Evolutionary conservation across 1,140 invertebrate genomes (phyloP), one percentile per base, ranked within the genome.

Genomic region (Nixonia krombeini): DNA sequence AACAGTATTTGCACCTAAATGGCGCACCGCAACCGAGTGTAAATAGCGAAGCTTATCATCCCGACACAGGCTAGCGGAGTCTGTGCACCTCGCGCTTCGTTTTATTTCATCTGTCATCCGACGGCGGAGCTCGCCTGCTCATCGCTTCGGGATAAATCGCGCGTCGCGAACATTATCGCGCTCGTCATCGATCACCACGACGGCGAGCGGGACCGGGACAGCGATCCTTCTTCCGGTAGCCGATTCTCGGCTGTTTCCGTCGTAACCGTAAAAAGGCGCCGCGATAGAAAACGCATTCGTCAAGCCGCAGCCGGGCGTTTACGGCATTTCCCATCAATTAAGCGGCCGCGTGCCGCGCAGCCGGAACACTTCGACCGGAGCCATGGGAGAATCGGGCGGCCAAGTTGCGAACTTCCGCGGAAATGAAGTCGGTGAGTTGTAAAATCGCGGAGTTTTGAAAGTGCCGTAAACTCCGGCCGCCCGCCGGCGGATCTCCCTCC

Each of bases 361-460:
- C 4, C 29, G 29, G 29, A 31, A 31, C 29, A 31, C 12, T 31
- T 31, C 29, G 29, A 31, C 29, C 25, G 62, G 57, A 50, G 69
- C 47, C 47, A 31, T 23, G 12, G n/a, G 44, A 59, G 63, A 73
- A 31, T 31, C 29, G 29, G 2, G 29, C 29, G 3, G 29, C 29
- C 9, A 31, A 69, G 53, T 64, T 38, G 57, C 18, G 57, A 31
- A 44, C n/a, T n/a, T n/a, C 42, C 64, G 53, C 23, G 52, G 72
- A 70, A 76, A 75, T 69, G 71, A 72, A 73, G 53, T 70, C 69
- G 73, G 74, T 73, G 72, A 76, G 70, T 73, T 73, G 74, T 72
- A 67, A 76, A 76, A 72, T 74, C 71, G 59, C 55, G 57, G 56
- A 72, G 70, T 66, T 75, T 68, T 74, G 61, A 67, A 75, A 75